Conservation (phyloP, 2,888 invertebrate genomes). For the Dione juno region DNA sequence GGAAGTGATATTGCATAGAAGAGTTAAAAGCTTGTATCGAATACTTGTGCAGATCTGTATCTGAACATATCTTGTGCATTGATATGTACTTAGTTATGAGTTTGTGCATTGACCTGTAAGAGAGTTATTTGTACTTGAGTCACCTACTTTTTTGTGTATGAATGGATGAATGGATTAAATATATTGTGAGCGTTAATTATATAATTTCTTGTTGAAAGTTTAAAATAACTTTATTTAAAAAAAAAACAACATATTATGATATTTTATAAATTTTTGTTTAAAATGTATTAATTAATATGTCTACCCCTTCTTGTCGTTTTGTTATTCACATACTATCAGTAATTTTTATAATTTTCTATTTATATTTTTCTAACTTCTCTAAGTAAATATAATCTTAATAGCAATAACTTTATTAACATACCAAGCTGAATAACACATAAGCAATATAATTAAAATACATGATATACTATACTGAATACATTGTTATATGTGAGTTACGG, state of each 20-base stretch:
- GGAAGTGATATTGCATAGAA: neutral
- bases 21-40: neutral
- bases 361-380: too few species aligned
- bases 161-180: too few species aligned
- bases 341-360: too few species aligned
- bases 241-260: neutral
- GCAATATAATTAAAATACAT: neutral
- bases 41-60: neutral
- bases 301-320: too few species aligned
- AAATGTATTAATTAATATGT: too few species aligned
- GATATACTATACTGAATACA: constrained; percentile 20
- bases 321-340: too few species aligned
- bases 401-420: neutral
- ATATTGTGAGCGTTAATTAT: too few species aligned
- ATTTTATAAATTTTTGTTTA: neutral
- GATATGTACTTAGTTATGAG: neutral
- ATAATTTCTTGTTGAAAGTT: too few species aligned
- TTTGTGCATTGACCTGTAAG: neutral
- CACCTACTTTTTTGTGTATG: neutral
- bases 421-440: neutral
- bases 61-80: too few species aligned
- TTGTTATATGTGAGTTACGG: constrained; percentile 14
- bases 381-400: too few species aligned
- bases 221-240: neutral
- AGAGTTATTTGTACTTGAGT: neutral